Conservation (phyloP, 2,888 invertebrate genomes). For the Megamerina dolium region DNA sequence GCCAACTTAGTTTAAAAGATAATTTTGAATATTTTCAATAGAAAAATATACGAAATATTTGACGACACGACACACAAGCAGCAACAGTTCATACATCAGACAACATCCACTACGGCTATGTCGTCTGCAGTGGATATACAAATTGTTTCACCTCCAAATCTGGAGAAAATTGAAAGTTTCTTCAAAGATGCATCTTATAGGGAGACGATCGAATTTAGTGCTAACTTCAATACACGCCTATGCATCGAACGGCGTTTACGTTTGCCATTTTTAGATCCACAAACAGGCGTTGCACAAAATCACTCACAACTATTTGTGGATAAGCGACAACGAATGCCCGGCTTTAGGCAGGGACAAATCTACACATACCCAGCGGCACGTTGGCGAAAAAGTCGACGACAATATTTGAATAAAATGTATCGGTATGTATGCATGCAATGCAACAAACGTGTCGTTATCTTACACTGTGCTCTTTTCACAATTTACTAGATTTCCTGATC, state of each 20-base stretch:
- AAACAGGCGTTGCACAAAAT: slow-evolving; percentile 93
- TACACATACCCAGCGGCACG: slow-evolving; percentile 86
- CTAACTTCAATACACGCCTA: slow-evolving; percentile 86
- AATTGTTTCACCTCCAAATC: slow-evolving; percentile 61
- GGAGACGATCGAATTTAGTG: slow-evolving; percentile 90
- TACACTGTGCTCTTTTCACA: no score
- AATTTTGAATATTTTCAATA: no score
- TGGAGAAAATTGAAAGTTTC: slow-evolving; percentile 73
- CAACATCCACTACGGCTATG: no score
- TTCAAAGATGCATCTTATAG: slow-evolving; percentile 82
- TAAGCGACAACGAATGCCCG: slow-evolving; percentile 83
- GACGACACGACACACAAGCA: no score
- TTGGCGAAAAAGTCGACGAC: slow-evolving; percentile 87
- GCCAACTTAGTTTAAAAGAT: no score
- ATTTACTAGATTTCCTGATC: slow-evolving; percentile 41
- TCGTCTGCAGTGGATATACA: slow-evolving; percentile 56
- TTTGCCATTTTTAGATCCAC: slow-evolving; percentile 94
- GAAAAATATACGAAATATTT: no score
- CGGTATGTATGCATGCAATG: no score
- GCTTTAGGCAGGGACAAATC: slow-evolving; percentile 79
- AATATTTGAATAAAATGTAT: slow-evolving; percentile 61
- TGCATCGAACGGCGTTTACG: slow-evolving; percentile 85
- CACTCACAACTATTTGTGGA: slow-evolving; percentile 87
- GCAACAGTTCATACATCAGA: no score
- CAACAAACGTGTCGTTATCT: no score